Base-by-base conservation (phyloP, 2,797 vertebrate genomes). In the Malurus leucopterus region DNA sequence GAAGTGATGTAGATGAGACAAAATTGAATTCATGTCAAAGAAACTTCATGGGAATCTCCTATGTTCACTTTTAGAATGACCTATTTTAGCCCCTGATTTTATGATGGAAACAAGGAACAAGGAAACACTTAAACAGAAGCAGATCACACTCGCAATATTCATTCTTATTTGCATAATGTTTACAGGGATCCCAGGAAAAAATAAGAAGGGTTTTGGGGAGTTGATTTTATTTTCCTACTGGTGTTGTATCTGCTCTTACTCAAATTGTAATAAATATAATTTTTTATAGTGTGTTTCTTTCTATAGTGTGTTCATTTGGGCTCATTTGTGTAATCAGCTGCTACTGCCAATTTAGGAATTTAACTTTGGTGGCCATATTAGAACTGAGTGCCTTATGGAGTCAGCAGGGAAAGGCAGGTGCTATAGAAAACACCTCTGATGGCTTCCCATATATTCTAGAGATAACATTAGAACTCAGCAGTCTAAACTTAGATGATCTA, bases 201-300 rank as follows among this genome's bases (percentile, higher is more conserved):
- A 67, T 8, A 55, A 44, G 13, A 29, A 34, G 2, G 1, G 0
- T 0, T 34, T 40, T 3, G 0, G 4, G 2, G 3, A 4, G 0
- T 13, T 15, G 0, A 4, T 22, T 27, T 59, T n/a, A 40, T 63
- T 51, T 73, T 8, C 4, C 7, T 64, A 27, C 21, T 51, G 23
- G 19, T 49, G 26, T 46, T n/a, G 8, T 40, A 24, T 36, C 36
- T 34, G 3, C 11, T 81, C 18, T 72, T 75, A 57, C 18, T 71
- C 44, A 80, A 16, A 26, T n/a, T 34, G 26, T 38, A 47, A 47
- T 40, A 86, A 89, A 63, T 43, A 30, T 50, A 2, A 21, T 49
- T 30, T 67, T 67, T 26, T 36, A 49, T 29, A 12, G 11, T 75
- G 17, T 20, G 30, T 43, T 63, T 22, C 43, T 26, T 74, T 38